Evolutionary conservation across 2,113 vertebrate species (phyloP), one percentile per base, ranked within the genome.

Genomic region (Micromys minutus): DNA sequence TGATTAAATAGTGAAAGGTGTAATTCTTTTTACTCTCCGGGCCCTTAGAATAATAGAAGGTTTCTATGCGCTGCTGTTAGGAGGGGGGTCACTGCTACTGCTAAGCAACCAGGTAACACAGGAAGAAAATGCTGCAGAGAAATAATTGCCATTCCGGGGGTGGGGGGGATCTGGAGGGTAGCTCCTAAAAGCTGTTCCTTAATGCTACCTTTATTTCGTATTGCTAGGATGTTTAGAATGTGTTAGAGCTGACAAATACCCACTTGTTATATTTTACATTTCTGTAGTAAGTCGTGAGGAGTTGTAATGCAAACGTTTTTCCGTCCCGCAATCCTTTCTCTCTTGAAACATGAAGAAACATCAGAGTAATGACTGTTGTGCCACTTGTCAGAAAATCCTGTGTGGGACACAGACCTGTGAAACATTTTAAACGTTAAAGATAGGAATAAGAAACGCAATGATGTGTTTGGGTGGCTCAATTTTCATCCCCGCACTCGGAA

Each of bases 1-100:
- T 87, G 91, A 97, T 97, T 97, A 97, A 96, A 94, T 91, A 86
- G 74, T 97, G 83, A 97, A 97, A 97, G 95, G 83, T 94, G 55
- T 97, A 74, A 89, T 96, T 97, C 86, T 96, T 96, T 55, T 81
- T 77, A 50, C 93, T 92, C 86, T 39, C 81, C 55, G 26, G 63
- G 45, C 45, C 29, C 55, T 74, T 89, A 75, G 91, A 94, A 94
- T 95, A 97, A 96, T 96, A 87, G 83, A 92, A 90, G 67, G 87
- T 79, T 93, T 97, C 61, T 93, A 11, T 71, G 15, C 19, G 2
- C 36, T 22, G 55, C 45, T 8, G 34, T 77, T 65, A 52, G 76
- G 19, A 87, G 29, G 52, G 29, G 90, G 29, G 34, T 61, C 71
- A 19, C 90, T 57, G 34, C 85, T 79, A 61, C 79, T 93, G 87